These are phyloP conservation scores for Drosophila repletoides DNA, from an alignment of 1,140 invertebrate species.

Conservation along the genomic window DNA sequence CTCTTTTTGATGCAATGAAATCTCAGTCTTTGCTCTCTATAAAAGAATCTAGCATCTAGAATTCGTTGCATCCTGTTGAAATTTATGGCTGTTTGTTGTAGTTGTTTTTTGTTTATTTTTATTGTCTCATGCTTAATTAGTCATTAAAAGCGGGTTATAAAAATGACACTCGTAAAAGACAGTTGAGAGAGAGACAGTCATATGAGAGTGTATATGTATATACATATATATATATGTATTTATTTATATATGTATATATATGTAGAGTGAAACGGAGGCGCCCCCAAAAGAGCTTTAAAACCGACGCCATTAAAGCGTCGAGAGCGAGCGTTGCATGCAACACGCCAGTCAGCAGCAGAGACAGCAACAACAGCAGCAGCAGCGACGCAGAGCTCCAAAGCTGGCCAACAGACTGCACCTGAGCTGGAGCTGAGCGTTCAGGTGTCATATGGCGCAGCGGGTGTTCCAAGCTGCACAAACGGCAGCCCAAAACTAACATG, in stretches of 20 bases:
- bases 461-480: conserved; percentile 38
- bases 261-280: conserved; percentile 13
- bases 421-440: conserved; percentile 63
- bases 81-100: conserved; percentile 16
- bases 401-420: conserved; percentile 29
- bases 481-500: conserved; percentile 47
- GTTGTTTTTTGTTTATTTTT: conserved; percentile 38
- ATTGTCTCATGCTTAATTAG: conserved; percentile 73
- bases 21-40: conserved; percentile 10
- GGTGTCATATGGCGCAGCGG: conserved; percentile 75
- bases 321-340: conserved; percentile 52
- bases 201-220: no score
- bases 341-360: conserved; percentile 53
- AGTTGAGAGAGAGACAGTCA: conserved; percentile 1
- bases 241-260: no score
- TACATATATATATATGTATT: no score
- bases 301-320: conserved; percentile 68
- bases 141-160: conserved; percentile 70
- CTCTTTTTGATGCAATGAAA: conserved; percentile 30
- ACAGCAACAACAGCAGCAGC: no score
- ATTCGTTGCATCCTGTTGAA: conserved; percentile 34
- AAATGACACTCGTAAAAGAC: conserved; percentile 72
- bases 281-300: conserved; percentile 67
- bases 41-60: neutral
- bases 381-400: conserved; percentile 23